Conservation (phyloP, 1,140 invertebrate species). For the Gonatopus flavifemur region DNA sequence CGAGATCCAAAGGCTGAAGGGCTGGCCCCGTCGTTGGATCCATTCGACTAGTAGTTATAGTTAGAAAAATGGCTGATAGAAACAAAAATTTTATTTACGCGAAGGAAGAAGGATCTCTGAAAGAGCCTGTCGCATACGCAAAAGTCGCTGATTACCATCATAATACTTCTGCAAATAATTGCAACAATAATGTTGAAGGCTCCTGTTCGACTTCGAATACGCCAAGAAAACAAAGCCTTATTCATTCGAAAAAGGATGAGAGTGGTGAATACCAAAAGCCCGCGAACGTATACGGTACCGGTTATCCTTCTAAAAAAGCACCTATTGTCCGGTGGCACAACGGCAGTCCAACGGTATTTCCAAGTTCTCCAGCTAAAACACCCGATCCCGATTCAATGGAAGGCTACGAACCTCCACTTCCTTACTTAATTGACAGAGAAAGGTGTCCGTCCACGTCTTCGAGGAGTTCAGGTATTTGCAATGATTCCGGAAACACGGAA, state of each 20-base stretch:
- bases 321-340: conserved; percentile 50
- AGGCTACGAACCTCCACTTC: too few species aligned
- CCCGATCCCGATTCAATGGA: conserved; percentile 5
- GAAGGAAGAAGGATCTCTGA: too few species aligned
- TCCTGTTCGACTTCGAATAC: neutral
- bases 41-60: conserved; percentile 44
- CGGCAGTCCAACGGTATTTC: conserved; percentile 36
- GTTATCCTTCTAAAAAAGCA: conserved; percentile 21
- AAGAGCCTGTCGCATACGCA: neutral
- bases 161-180: too few species aligned
- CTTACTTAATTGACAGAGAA: too few species aligned
- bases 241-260: conserved; percentile 20
- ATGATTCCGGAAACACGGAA: conserved; percentile 36
- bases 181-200: conserved; percentile 16
- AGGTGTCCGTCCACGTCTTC: conserved; percentile 17
- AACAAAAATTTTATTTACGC: conserved; percentile 24
- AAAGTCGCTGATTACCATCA: too few species aligned
- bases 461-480: conserved; percentile 36
- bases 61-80: conserved; percentile 45
- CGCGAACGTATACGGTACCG: conserved; percentile 8
- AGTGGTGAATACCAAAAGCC: conserved; percentile 21
- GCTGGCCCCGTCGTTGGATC: conserved; percentile 51
- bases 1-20: conserved; percentile 48
- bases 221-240: conserved; percentile 23
- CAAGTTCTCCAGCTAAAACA: conserved; percentile 30